These are phyloP conservation scores for Biston betularia DNA, from an alignment of 2,888 invertebrate species.

Conservation along the genomic window DNA sequence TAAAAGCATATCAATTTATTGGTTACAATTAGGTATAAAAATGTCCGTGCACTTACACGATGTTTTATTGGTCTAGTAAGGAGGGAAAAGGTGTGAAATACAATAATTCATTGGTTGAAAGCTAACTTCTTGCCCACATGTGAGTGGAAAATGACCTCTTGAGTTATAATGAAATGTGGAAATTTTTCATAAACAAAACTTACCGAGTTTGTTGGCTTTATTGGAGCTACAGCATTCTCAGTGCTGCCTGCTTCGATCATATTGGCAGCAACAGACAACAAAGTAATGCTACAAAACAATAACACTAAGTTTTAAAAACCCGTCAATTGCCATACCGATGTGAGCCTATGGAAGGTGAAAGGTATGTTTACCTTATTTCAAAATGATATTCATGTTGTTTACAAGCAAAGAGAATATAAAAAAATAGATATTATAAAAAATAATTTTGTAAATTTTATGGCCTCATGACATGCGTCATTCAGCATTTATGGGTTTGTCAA, in stretches of 20 bases:
- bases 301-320: slow-evolving; percentile 24
- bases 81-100: no score
- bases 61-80: no score
- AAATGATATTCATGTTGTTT: slow-evolving; percentile 72
- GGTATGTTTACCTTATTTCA: slow-evolving; percentile 68
- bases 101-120: no score
- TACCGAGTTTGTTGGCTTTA: slow-evolving; percentile 56
- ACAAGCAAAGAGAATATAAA: slow-evolving; percentile 66
- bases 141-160: not conserved
- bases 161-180: not conserved
- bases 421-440: slow-evolving; percentile 55
- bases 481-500: slow-evolving; percentile 63
- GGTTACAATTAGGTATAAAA: no score
- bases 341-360: slow-evolving; percentile 26
- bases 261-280: slow-evolving; percentile 58
- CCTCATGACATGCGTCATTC: slow-evolving; percentile 74
- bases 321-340: slow-evolving; percentile 6
- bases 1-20: no score
- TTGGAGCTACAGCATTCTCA: slow-evolving; percentile 63
- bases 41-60: no score
- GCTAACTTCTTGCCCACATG: not conserved
- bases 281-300: slow-evolving; percentile 46
- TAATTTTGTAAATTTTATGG: slow-evolving; percentile 74
- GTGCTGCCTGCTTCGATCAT: slow-evolving; percentile 77
- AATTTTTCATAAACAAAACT: slow-evolving; percentile 31